phyloP scores from a whole-genome alignment of 2,113 vertebrate genomes.

The Camelus dromedarius region DNA sequence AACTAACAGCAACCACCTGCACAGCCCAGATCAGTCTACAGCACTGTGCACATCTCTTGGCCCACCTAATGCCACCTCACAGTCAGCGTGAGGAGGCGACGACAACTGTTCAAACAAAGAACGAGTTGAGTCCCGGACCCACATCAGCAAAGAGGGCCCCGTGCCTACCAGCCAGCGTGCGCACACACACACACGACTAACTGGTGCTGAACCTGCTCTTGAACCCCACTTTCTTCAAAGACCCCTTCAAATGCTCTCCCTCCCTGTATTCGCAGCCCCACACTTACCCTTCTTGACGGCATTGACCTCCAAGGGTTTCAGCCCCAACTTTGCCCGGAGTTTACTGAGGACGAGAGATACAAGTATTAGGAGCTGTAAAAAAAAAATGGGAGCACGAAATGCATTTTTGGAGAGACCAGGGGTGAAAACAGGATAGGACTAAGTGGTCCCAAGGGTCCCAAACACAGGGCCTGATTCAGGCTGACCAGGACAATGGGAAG shows the following conservation, averaged over 20 bases:
- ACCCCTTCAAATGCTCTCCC: neutral
- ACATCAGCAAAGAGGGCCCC: neutral
- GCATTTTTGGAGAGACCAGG: neutral
- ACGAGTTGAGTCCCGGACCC: neutral
- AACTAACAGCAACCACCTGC: neutral
- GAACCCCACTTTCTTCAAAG: neutral
- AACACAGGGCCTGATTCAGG: neutral
- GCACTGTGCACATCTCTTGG: neutral
- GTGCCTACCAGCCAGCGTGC: neutral
- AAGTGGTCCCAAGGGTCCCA: neutral
- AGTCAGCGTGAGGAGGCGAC: rapidly evolving
- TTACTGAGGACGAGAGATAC: slow-evolving; percentile 85
- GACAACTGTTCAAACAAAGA: neutral
- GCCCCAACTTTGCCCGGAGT: slow-evolving; percentile 93
- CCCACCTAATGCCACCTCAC: neutral
- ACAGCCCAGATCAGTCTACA: neutral
- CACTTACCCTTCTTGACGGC: slow-evolving; percentile 90
- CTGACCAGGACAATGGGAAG: neutral
- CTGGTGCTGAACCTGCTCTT: neutral
- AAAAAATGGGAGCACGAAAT: neutral
- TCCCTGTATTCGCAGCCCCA: neutral
- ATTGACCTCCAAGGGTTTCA: slow-evolving; percentile 93
- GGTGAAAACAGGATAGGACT: neutral
- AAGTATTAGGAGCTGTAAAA: neutral
- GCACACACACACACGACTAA: too few relatives aligned